phyloP scores from a whole-genome alignment of 2,113 vertebrate species.

The Thamnophis sirtalis region DNA sequence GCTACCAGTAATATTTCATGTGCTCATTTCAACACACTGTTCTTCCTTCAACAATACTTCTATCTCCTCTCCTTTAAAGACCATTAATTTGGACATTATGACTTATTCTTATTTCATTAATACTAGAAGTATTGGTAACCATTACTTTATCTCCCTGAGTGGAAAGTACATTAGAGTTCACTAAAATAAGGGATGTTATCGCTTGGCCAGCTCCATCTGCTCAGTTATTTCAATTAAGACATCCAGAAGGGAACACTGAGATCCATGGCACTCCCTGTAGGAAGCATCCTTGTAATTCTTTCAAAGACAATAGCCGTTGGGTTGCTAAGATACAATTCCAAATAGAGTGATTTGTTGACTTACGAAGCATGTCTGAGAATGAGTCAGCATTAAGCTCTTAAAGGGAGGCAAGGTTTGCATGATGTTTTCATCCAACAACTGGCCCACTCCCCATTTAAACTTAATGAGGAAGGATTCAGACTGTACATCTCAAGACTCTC shows the following conservation, averaged over 20 bases:
- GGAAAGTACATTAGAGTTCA: background rate
- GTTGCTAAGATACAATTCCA: background rate
- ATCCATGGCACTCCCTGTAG: background rate
- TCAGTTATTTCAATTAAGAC: background rate
- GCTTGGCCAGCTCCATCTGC: background rate
- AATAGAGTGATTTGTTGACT: background rate
- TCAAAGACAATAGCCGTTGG: background rate
- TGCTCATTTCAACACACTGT: background rate
- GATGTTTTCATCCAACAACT: background rate
- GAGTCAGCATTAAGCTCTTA: background rate
- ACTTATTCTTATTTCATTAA: background rate
- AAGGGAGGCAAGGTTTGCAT: background rate
- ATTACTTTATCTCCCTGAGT: background rate
- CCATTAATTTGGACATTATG: background rate
- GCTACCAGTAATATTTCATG: background rate
- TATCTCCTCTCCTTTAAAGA: background rate
- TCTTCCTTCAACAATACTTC: background rate
- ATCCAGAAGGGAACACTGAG: background rate
- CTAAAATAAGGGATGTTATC: background rate
- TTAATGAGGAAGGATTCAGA: background rate
- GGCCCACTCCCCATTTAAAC: background rate
- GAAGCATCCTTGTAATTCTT: background rate
- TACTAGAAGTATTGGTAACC: background rate
- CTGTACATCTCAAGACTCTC: background rate
- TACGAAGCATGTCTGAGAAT: background rate